phyloP scores from a whole-genome alignment of 2,888 invertebrate genomes.

The Chloroclysta siterata region DNA sequence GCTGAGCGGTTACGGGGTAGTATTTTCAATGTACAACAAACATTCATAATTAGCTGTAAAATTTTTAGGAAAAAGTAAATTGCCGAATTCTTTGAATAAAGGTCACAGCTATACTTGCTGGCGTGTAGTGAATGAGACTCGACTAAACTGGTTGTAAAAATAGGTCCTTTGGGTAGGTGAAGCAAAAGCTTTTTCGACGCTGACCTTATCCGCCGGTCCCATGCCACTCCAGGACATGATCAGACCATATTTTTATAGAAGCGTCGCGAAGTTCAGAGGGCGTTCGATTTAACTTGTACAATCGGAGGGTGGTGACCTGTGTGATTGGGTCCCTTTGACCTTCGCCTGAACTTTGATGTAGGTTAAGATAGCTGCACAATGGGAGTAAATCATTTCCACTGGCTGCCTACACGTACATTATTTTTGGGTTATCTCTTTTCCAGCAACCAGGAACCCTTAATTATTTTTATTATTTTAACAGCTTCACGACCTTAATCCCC shows the following conservation, averaged over 20 bases:
- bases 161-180: background rate
- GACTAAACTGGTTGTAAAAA: background rate
- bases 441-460: too few species aligned
- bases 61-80: too few species aligned
- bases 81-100: too few species aligned
- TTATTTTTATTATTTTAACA: too few species aligned
- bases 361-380: constrained; percentile 20
- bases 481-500: too few species aligned
- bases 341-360: constrained; percentile 33
- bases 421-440: background rate
- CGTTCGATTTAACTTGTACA: constrained; percentile 53
- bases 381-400: constrained; percentile 5
- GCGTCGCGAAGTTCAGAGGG: constrained; percentile 37
- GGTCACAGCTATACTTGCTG: too few species aligned
- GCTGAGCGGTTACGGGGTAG: too few species aligned
- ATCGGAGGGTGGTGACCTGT: constrained; percentile 45
- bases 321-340: constrained; percentile 33
- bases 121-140: too few species aligned
- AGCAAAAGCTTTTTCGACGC: background rate
- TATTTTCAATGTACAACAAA: too few species aligned
- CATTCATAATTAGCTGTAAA: too few species aligned
- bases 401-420: background rate
- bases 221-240: constrained; percentile 17
- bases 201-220: background rate
- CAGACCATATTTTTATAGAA: constrained; percentile 35